These are phyloP conservation scores for Octomys mimax DNA, from an alignment of 2,797 vertebrate species.

Conservation along the genomic window DNA sequence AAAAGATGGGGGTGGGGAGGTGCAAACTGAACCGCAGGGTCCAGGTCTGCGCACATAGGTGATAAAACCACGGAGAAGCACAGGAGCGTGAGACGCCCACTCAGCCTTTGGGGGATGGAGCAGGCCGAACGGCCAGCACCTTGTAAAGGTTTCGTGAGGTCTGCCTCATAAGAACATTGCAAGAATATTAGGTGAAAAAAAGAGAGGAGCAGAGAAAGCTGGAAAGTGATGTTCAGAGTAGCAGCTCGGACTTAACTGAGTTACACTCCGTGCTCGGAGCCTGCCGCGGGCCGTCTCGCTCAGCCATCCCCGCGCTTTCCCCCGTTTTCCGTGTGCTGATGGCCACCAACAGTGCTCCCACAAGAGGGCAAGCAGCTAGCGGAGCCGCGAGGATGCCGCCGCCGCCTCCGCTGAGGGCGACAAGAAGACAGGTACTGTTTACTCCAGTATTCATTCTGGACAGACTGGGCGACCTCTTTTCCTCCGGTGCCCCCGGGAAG, in stretches of 20 bases:
- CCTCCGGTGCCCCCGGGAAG: neutral
- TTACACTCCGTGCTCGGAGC: fast-evolving
- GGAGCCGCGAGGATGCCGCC: neutral
- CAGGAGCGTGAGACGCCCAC: neutral
- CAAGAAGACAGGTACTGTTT: neutral
- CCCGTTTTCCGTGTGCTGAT: neutral
- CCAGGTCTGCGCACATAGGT: neutral
- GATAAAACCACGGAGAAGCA: neutral
- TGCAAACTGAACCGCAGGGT: fast-evolving
- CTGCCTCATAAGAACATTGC: neutral
- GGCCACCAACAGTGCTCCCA: neutral
- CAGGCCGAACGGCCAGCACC: neutral
- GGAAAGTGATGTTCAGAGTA: neutral
- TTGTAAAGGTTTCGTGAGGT: neutral
- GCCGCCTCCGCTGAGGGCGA: neutral
- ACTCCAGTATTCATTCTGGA: neutral
- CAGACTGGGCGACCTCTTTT: neutral
- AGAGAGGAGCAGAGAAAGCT: neutral
- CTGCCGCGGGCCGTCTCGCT: neutral
- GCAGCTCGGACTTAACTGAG: neutral
- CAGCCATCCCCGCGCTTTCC: too few species aligned
- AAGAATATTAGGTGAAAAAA: neutral
- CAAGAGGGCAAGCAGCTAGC: neutral
- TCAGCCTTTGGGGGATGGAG: neutral
- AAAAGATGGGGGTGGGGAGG: too few species aligned